These are phyloP conservation scores for Eleutherodactylus coqui DNA, from an alignment of 2,797 vertebrate species.

Conservation along the genomic window DNA sequence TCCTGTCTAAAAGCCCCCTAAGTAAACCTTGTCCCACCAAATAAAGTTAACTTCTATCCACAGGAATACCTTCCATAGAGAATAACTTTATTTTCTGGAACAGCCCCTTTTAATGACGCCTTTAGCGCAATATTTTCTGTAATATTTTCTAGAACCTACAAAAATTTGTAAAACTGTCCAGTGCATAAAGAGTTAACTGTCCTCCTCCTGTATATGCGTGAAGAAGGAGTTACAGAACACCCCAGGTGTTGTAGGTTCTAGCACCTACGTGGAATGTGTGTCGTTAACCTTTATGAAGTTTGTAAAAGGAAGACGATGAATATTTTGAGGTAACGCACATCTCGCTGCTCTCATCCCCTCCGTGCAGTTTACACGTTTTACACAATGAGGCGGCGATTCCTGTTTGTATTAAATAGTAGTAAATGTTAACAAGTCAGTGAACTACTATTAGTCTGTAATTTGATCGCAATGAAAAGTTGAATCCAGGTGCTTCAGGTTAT, in stretches of 20 bases:
- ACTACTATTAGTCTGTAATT: constrained; percentile 59
- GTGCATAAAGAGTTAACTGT: constrained; percentile 19
- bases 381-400: neutral
- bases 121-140: too few relatives aligned
- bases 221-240: constrained; percentile 27
- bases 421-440: constrained; percentile 49
- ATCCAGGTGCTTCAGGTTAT: constrained; percentile 71
- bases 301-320: neutral
- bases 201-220: neutral
- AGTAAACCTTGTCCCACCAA: too few relatives aligned
- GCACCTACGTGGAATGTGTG: constrained; percentile 40
- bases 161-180: neutral
- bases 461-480: constrained; percentile 58
- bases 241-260: constrained; percentile 27
- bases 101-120: too few relatives aligned
- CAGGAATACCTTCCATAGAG: too few relatives aligned
- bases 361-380: neutral
- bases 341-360: neutral
- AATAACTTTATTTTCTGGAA: too few relatives aligned
- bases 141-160: neutral
- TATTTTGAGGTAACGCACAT: neutral
- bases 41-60: too few relatives aligned
- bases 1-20: too few relatives aligned
- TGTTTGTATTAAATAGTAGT: neutral
- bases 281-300: neutral